Conservation (phyloP, 2,797 vertebrate genomes). For the Nothura maculosa region DNA sequence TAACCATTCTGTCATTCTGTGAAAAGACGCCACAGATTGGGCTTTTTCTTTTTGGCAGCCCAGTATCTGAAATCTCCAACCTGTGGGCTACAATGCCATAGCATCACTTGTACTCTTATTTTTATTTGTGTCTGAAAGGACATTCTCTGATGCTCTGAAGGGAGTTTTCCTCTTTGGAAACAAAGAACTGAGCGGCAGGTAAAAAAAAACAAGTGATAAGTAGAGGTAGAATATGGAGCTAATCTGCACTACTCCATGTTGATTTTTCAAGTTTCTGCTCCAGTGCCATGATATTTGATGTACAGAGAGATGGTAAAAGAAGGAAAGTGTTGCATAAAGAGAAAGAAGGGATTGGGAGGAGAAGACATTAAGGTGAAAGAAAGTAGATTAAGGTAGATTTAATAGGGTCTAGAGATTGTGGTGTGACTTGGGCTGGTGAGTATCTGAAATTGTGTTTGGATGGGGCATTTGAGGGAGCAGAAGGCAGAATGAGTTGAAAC, state of each 20-base stretch:
- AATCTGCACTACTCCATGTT: background rate
- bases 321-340: background rate
- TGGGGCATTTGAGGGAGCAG: background rate
- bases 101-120: background rate
- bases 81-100: background rate
- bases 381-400: background rate
- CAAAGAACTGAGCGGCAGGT: background rate
- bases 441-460: background rate
- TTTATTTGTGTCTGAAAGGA: slow-evolving; percentile 8
- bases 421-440: background rate
- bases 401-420: background rate
- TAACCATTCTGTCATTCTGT: no score
- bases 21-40: background rate
- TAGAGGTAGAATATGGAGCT: background rate
- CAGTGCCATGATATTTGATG: background rate
- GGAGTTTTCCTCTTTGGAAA: slow-evolving; percentile 6
- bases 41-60: background rate
- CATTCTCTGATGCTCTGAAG: background rate
- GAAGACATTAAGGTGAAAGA: background rate
- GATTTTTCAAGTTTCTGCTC: background rate
- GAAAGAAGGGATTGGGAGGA: background rate
- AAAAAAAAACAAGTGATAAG: slow-evolving; percentile 29
- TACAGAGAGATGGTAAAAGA: background rate
- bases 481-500: background rate
- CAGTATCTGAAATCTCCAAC: background rate